Evolutionary conservation across 2,888 invertebrate genomes (phyloP), one percentile per base, ranked within the genome.

Genomic region (Latheticus oryzae): DNA sequence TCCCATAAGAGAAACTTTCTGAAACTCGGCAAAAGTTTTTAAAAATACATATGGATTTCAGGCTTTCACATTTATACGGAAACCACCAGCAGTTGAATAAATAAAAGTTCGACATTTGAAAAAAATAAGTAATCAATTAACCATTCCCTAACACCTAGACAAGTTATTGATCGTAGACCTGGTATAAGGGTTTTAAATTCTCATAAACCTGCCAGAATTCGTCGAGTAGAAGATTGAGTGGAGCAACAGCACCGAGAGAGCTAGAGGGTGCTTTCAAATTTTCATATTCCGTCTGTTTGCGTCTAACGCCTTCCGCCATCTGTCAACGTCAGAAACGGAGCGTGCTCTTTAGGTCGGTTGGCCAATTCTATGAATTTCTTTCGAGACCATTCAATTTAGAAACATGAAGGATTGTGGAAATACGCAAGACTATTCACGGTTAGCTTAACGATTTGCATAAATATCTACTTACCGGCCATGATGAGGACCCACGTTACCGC

Each of bases 401-500:
- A 66, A 69, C 69, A 63, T 66, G 67, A 66, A 67, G 65, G 67
- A 68, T 67, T 66, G 65, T 58, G 51, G 62, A 42, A 23, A 47
- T 60, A 58, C 61, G n/a, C n/a, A n/a, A n/a, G n/a, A n/a, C n/a
- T n/a, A n/a, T 66, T 67, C 68, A 58, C 58, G 59, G 62, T 62
- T 61, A 62, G 60, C 63, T 71, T 66, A 69, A 69, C n/a, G n/a
- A n/a, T n/a, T n/a, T n/a, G n/a, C n/a, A n/a, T n/a, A n/a, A n/a
- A 67, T 68, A 32, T 48, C 52, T 26, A 70, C 82, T 81, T 78
- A 93, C 94, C 95, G 87, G 78, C 89, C 92, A 77, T 90, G 88
- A 71, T 90, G 88, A 54, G 94, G 92, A 69, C 93, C 93, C 63
- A 93, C 93, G 78, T 89, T 91, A 73, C 88, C 88, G 73, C 86